Percentiles rank a stretch among this genome's conserved stretches.
phyloP scores from a whole-genome alignment of 2,113 vertebrate species.

The Gila orcuttii region DNA sequence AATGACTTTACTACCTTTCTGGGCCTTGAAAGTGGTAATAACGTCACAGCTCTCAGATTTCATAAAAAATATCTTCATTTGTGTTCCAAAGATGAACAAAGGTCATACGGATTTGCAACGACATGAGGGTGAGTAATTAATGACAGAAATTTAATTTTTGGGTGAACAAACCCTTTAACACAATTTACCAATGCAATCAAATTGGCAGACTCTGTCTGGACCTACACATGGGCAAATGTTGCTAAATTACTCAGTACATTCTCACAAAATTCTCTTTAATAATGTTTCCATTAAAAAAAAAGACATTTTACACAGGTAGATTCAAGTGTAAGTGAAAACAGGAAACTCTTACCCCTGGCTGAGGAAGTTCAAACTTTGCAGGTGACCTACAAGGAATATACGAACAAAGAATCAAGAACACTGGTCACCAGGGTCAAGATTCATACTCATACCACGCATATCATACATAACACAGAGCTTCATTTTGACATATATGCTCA shows the following conservation, averaged over 20 bases:
- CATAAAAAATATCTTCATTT: too few relatives aligned
- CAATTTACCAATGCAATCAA: neutral
- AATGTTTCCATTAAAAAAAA: neutral
- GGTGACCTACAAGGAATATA: constrained; percentile 81
- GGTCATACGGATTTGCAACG: too few relatives aligned
- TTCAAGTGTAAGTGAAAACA: neutral
- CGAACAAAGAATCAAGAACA: constrained; percentile 26
- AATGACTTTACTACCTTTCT: too few relatives aligned
- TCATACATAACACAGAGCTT: neutral
- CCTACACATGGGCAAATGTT: neutral
- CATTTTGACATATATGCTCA: neutral
- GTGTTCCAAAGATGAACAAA: too few relatives aligned
- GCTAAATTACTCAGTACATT: neutral
- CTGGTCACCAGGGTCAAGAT: neutral
- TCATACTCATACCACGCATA: neutral
- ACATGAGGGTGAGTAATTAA: too few relatives aligned
- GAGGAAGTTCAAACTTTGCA: constrained; percentile 78
- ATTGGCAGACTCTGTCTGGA: neutral
- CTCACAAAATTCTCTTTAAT: neutral
- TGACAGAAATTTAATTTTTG: too few relatives aligned
- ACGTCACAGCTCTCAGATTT: too few relatives aligned
- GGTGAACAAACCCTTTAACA: neutral
- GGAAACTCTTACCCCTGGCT: constrained; percentile 79
- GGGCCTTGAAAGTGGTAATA: too few relatives aligned
- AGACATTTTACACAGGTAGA: neutral